Base-by-base conservation (phyloP, 92 coral and sea anemone species). In the Zoanthus gigantus region DNA sequence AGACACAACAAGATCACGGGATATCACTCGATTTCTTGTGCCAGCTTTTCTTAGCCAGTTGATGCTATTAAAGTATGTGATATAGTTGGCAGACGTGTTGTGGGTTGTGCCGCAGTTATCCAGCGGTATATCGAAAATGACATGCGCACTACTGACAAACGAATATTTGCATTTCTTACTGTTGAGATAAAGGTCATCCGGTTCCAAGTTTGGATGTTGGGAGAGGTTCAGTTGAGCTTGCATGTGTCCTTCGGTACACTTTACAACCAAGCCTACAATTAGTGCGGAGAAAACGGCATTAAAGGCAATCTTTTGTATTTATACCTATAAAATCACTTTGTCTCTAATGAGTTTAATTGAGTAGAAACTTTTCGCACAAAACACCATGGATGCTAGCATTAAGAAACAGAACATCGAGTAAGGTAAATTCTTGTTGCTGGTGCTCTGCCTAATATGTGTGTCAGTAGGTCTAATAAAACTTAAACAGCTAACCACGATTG, bases 61-160 rank as follows among this genome's bases (percentile, higher is more conserved):
- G 29, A 94, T 85, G 31, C 89, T 84, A 77, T 94, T 94, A 14
- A 72, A 78, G 71, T 92, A 94, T 0, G 71, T 60, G 10, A 94
- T 76, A 8, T 78, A 45, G 60, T 74, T 81, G 16, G 57, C 4
- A 9, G 92, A 82, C 15, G 83, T 80, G 90, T 50, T 92, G 74
- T 91, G 94, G 63, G 82, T 75, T 14, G 98, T 94, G 17, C 92
- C 98, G 69, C 98, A 94, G 23, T 88, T 79, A 57, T 94, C 94
- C 90, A 94, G 94, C 87, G 98, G 98, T 82, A 89, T 79, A 17
- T 76, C 67, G 68, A 90, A 92, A 58, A 91, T 32, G 69, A 90
- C 95, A 86, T 72, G 95, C 83, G 98, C 91, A 45, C 86, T 72
- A 85, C 85, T 94, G 50, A 69, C 66, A 67, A 71, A 83, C 3